Percentiles rank a stretch among this genome's conserved stretches.
Conservation (phyloP, 2,888 invertebrate species). For the Eupithecia vulgata region DNA sequence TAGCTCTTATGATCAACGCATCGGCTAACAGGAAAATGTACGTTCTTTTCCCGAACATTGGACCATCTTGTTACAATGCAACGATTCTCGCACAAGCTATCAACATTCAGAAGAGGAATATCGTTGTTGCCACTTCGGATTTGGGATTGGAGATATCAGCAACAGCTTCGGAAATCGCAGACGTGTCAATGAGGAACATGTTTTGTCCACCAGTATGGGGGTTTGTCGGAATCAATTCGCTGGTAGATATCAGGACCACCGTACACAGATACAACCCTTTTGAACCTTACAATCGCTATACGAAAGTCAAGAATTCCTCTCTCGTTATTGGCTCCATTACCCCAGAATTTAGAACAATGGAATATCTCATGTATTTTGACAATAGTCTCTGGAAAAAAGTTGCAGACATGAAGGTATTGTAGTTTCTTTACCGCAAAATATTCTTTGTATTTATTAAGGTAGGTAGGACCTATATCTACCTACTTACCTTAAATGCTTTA, state of each 20-base stretch:
- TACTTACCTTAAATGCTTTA: neutral
- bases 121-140: constrained; percentile 84
- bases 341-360: constrained; percentile 81
- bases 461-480: neutral
- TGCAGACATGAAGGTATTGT: constrained; percentile 64
- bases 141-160: constrained; percentile 77
- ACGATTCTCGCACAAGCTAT: constrained; percentile 70
- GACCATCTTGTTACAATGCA: constrained; percentile 84
- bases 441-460: neutral
- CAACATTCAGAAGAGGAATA: constrained; percentile 72
- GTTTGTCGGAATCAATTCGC: constrained; percentile 82
- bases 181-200: constrained; percentile 76
- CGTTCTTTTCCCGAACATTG: constrained; percentile 82
- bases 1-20: constrained; percentile 79
- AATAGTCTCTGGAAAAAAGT: constrained; percentile 67
- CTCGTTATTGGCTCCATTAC: constrained; percentile 78
- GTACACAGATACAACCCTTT: constrained; percentile 80
- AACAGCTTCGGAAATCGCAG: constrained; percentile 70
- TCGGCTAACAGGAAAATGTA: constrained; percentile 73
- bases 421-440: neutral
- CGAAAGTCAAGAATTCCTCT: constrained; percentile 77
- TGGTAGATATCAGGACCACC: constrained; percentile 82
- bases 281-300: constrained; percentile 78
- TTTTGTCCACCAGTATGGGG: constrained; percentile 87
- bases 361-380: constrained; percentile 76